Evolutionary conservation across 2,888 invertebrate species (phyloP).

Genomic region (Eugnorisma glareosa): DNA sequence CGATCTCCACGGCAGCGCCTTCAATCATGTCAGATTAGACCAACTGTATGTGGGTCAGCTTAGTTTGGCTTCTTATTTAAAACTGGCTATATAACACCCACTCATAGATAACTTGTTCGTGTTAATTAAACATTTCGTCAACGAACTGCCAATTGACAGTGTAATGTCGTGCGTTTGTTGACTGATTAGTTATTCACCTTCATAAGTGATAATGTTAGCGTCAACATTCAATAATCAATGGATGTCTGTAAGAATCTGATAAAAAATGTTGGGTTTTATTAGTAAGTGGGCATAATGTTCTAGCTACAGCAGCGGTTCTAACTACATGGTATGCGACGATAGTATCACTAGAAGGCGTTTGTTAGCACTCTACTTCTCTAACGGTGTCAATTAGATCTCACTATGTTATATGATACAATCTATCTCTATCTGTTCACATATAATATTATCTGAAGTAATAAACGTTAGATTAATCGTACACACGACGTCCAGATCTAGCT

Average conservation of each 20-base stretch:
- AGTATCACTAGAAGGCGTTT: conserved; percentile 41
- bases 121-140: conserved; percentile 42
- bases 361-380: conserved; percentile 29
- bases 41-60: conserved; percentile 81
- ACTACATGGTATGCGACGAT: conserved; percentile 19
- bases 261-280: conserved; percentile 18
- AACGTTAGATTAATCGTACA: conserved; percentile 42
- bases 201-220: conserved; percentile 32
- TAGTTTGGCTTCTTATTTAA: conserved; percentile 77
- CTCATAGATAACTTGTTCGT: conserved; percentile 37
- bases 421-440: conserved; percentile 25
- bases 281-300: conserved; percentile 9
- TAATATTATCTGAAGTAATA: conserved; percentile 40
- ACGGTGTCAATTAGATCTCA: conserved; percentile 36
- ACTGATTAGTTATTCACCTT: conserved; percentile 47
- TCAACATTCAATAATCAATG: conserved; percentile 23
- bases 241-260: background rate
- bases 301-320: conserved; percentile 15
- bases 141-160: conserved; percentile 22
- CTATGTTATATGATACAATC: conserved; percentile 27
- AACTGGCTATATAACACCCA: conserved; percentile 58
- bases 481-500: conserved; percentile 37
- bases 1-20: conserved; percentile 75
- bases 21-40: conserved; percentile 79
- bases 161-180: conserved; percentile 31